A percentile compares a stretch with the other conserved stretches of the same genome.
These are phyloP conservation scores for Phylloscopus whistleri DNA, from an alignment of 2,113 vertebrate genomes.

Conservation along the genomic window DNA sequence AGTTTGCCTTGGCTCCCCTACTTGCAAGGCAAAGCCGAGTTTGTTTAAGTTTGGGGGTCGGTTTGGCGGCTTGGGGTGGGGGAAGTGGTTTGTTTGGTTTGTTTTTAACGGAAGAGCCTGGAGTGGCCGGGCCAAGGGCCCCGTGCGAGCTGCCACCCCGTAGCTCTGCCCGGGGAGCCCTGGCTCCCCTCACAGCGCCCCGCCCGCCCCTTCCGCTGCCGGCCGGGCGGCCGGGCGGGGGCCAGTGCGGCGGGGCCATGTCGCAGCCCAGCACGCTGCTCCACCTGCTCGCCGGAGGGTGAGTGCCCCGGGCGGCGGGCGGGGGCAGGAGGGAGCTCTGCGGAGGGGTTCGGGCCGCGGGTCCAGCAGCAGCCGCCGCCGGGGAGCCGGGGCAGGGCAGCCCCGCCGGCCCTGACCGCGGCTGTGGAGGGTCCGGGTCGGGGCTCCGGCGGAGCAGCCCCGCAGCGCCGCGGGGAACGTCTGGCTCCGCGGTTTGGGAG, in stretches of 20 bases:
- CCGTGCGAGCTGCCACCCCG: fast-evolving
- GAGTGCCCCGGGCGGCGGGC: neutral
- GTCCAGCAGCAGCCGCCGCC: neutral
- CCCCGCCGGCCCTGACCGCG: neutral
- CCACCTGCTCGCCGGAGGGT: conserved; percentile 47
- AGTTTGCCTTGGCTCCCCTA: neutral
- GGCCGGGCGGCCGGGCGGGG: neutral
- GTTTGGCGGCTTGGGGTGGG: too few species aligned
- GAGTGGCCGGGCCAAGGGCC: fast-evolving
- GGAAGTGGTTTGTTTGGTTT: too few species aligned
- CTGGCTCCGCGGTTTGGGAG: fast-evolving
- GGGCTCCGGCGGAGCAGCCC: fast-evolving
- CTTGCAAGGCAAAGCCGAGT: neutral
- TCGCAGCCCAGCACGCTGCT: neutral
- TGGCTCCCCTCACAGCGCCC: fast-evolving
- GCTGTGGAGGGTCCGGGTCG: neutral
- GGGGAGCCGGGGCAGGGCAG: neutral
- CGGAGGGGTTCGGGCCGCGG: neutral
- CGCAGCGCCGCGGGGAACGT: too few species aligned
- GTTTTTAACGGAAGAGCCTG: neutral
- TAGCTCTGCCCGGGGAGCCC: fast-evolving
- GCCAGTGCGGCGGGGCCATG: neutral
- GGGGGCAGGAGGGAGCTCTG: too few species aligned
- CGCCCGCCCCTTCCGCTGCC: neutral
- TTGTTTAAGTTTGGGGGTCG: neutral